Base-by-base conservation (phyloP, 30 jellyfish, hydroid and myxozoan species). In the Cassiopea andromeda region DNA sequence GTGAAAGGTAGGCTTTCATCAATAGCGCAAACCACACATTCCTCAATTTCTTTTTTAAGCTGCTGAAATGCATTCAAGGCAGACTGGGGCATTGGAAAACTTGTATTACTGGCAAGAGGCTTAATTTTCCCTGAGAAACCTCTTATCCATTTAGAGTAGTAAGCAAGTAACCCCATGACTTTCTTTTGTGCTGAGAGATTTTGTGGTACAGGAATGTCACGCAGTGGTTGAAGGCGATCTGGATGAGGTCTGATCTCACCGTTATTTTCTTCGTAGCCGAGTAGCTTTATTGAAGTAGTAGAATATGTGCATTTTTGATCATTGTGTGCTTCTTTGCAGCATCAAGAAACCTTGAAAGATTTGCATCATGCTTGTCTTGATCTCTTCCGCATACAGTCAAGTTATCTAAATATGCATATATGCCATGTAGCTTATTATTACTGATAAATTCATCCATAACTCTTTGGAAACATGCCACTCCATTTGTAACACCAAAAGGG, bases 401-500 rank as follows among this genome's bases (percentile, higher is more conserved):
- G 66, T 85, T 80, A 60, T 92, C 92, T 15, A 86, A 7, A 76
- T 85, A 92, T 44, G 96, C 80, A 77, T 60, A 88, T 69, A 67
- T 61, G 57, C 43, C 91, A 5, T 58, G 60, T 16, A 88, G 86
- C 46, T 68, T 49, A 47, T 88, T 46, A 13, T 88, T 54, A 44
- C 19, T 38, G 44, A 88, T 80, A 46, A 88, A 78, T 47, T 50
- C 38, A 45, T 7, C 57, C 82, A 88, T 88, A 15, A 8, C 59
- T 17, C 96, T 75, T 74, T 88, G 92, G 60, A 80, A 88, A 64
- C 82, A 47, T 19, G 96, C 96, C 12, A 88, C 96, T 45, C 96
- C 96, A 58, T 88, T 88, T 9, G 96, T 88, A 68, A 88, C 96
- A 8, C 96, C 92, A 58, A 88, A 88, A 15, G 96, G 96, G 54